Conservation (phyloP, 2,888 invertebrate species). For the Oeneis ivallda region DNA sequence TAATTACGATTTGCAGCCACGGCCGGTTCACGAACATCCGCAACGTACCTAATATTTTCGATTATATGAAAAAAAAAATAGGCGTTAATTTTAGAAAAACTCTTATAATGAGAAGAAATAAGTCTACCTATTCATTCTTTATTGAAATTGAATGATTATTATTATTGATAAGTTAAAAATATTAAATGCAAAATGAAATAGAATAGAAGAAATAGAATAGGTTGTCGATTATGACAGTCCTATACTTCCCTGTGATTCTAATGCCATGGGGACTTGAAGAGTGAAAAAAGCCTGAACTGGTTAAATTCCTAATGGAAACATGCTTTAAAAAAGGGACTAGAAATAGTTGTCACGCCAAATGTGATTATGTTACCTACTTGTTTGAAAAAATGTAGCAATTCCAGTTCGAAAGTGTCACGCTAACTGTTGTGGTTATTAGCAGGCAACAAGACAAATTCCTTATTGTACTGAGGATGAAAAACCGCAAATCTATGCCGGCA, state of each 20-base stretch:
- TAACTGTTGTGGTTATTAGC: constrained; percentile 32
- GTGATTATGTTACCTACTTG: constrained; percentile 3
- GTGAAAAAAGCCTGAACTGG: background rate
- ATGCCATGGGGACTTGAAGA: background rate
- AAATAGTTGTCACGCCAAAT: constrained; percentile 1
- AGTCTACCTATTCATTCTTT: too few species aligned
- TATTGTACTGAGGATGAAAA: constrained; percentile 30
- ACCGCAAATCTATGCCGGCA: constrained; percentile 26
- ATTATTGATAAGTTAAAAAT: too few species aligned
- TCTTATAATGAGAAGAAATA: too few species aligned
- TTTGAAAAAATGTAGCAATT: constrained; percentile 16
- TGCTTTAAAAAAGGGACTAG: background rate
- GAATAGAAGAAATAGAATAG: too few species aligned
- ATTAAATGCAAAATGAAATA: too few species aligned
- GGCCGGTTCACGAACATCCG: too few species aligned
- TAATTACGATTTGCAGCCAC: too few species aligned
- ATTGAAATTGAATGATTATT: too few species aligned
- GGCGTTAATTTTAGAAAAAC: too few species aligned
- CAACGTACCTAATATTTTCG: too few species aligned
- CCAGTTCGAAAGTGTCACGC: constrained; percentile 22
- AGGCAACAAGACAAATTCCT: constrained; percentile 30
- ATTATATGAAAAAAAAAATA: too few species aligned
- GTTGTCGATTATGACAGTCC: too few species aligned
- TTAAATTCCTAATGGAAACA: background rate
- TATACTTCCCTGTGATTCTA: background rate